Base-by-base conservation (phyloP, 2,888 invertebrate genomes). In the Scotopteryx bipunctaria region DNA sequence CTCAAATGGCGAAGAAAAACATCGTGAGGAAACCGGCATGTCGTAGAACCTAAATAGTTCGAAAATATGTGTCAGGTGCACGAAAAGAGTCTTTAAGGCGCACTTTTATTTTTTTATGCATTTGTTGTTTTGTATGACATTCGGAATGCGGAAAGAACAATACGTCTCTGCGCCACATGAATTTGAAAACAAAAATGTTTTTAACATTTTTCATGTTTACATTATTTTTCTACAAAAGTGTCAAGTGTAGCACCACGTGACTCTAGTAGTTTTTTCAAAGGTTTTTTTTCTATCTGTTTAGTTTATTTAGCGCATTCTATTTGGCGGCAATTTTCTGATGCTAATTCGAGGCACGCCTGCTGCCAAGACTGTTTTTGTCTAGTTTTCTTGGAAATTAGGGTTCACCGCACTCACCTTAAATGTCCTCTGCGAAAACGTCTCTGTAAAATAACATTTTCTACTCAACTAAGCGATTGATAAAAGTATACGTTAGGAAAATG, bases 361-460 rank as follows among this genome's bases (percentile, higher is more conserved):
- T 85, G 85, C 86, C 86, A 86, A 86, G 78, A 70, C 53, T 73
- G 79, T 75, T 75, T 72, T 78, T 73, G 74, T 81, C 80, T 83
- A 80, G 73, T 73, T 71, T 83, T 83, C 78, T 71, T 47, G 69
- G 80, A 83, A 78, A 64, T 36, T 8, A n/a, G 56, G 67, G 82
- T 81, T 84, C 81, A 76, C 38, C 70, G 80, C 67, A 70, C 84
- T 76, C 78, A 75, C 76, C 76, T 79, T 69, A 56, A 55, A 61
- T 72, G 80, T 70, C 80, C 81, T 81, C 76, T 76, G 66, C 66
- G 62, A 60, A 66, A n/a, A n/a, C n/a, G n/a, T n/a, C n/a, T n/a
- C n/a, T n/a, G n/a, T n/a, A 64, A 69, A 74, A 77, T 74, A 73
- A 65, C 67, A 69, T 67, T 69, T 76, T 75, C 61, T 71, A 73